Percentiles rank a stretch among this genome's conserved stretches.
Evolutionary conservation across 1,140 invertebrate species (phyloP).

Genomic region (Pentalonia nigronervosa): DNA sequence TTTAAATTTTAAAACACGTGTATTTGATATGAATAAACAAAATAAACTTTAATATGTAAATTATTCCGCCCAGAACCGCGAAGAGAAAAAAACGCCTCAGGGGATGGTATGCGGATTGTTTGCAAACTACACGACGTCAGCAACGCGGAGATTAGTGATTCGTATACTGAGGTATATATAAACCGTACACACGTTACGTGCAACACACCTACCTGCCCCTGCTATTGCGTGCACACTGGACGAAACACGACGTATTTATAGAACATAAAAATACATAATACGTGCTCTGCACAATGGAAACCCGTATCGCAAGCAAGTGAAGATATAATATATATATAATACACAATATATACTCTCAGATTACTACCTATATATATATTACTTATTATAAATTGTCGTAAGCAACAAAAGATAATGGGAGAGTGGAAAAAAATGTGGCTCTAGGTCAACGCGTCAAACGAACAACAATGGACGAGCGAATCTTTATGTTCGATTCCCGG

Average conservation of each 20-base stretch:
- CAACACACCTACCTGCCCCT: not conserved
- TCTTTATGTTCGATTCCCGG: not conserved
- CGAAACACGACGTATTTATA: conserved; percentile 5
- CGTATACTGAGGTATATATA: not conserved
- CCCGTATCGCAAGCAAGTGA: not conserved
- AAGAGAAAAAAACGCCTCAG: not conserved
- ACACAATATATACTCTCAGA: not conserved
- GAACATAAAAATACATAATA: not conserved
- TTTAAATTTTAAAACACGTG: too few species aligned
- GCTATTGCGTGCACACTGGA: not conserved
- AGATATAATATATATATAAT: not conserved
- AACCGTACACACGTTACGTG: too few species aligned
- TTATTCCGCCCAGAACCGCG: not conserved
- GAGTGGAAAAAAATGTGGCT: not conserved
- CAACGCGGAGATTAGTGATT: not conserved
- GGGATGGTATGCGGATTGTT: not conserved
- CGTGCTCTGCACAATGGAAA: conserved; percentile 15
- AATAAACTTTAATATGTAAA: too few species aligned
- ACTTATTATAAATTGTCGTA: not conserved
- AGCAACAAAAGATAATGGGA: not conserved
- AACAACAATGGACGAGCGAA: not conserved
- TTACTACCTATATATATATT: not conserved
- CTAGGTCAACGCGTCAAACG: not conserved
- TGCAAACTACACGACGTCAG: not conserved
- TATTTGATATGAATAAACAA: too few species aligned